Percentiles rank a stretch among this genome's conserved stretches.
These are phyloP conservation scores for Chelon auratus DNA, from an alignment of 2,797 vertebrate species.

Conservation along the genomic window DNA sequence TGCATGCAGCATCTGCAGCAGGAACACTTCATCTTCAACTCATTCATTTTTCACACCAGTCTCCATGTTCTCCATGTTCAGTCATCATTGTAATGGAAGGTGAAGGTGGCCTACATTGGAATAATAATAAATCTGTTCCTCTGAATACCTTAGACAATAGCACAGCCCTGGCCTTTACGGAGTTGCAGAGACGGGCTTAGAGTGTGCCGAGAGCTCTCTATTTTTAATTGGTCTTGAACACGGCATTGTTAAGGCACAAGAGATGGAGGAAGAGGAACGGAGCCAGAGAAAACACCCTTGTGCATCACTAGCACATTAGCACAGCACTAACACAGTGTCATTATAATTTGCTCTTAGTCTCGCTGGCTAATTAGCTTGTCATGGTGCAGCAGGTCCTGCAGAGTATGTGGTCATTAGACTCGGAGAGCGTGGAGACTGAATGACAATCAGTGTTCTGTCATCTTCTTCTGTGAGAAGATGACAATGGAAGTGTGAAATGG, in stretches of 20 bases:
- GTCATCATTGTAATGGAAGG: constrained; percentile 78
- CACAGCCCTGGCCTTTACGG: constrained; percentile 76
- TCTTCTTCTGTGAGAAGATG: constrained; percentile 28
- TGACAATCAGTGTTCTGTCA: constrained; percentile 55
- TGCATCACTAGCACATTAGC: constrained; percentile 75
- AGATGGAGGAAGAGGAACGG: constrained; percentile 49
- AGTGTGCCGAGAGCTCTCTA: constrained; percentile 71
- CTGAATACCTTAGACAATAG: constrained; percentile 76
- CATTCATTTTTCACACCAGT: constrained; percentile 74
- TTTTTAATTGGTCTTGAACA: constrained; percentile 84
- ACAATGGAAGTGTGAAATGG: constrained; percentile 37
- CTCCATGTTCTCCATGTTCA: constrained; percentile 64
- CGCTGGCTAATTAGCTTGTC: constrained; percentile 82
- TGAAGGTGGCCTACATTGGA: constrained; percentile 83
- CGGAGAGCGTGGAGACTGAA: constrained; percentile 52
- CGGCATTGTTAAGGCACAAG: constrained; percentile 70
- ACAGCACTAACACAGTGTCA: constrained; percentile 76
- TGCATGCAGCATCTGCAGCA: constrained; percentile 45
- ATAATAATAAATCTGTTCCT: constrained; percentile 84
- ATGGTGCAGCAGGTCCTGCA: constrained; percentile 74
- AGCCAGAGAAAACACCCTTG: constrained; percentile 55
- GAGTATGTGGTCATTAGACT: constrained; percentile 75
- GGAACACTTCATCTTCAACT: constrained; percentile 55
- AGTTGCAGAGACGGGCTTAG: constrained; percentile 69
- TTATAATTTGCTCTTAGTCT: constrained; percentile 81